Evolutionary conservation across 2,888 invertebrate species (phyloP).

Genomic region (Eupelmus urozonus): DNA sequence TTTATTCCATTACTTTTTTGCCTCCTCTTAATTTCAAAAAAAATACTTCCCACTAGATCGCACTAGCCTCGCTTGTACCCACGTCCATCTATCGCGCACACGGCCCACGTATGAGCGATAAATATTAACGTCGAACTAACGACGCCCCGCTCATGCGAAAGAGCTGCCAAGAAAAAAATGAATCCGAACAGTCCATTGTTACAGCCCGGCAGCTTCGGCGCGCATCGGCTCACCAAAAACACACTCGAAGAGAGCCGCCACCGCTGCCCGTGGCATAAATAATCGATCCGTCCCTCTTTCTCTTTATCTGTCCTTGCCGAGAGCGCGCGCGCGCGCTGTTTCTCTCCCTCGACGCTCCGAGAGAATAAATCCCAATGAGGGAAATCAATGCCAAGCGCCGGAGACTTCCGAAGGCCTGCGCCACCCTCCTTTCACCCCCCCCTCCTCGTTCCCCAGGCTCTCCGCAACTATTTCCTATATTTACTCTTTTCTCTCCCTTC

Average conservation of each 20-base stretch:
- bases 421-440: neutral
- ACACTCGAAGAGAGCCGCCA: neutral
- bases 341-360: neutral
- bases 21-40: no score
- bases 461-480: neutral
- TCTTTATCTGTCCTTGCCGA: neutral
- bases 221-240: neutral
- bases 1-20: no score
- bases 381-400: constrained; percentile 45
- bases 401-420: neutral
- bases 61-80: no score
- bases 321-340: neutral
- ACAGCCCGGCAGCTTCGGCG: neutral
- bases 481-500: neutral
- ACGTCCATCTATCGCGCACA: no score
- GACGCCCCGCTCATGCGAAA: no score
- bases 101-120: no score
- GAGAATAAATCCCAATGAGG: constrained; percentile 49
- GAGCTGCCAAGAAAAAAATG: neutral
- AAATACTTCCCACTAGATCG: no score
- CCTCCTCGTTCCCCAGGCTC: neutral
- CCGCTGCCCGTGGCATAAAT: constrained; percentile 38
- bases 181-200: no score
- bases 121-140: neutral
- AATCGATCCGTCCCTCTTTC: constrained; percentile 34